Conservation (phyloP, 2,888 invertebrate species). For the Tridacna gigas region DNA sequence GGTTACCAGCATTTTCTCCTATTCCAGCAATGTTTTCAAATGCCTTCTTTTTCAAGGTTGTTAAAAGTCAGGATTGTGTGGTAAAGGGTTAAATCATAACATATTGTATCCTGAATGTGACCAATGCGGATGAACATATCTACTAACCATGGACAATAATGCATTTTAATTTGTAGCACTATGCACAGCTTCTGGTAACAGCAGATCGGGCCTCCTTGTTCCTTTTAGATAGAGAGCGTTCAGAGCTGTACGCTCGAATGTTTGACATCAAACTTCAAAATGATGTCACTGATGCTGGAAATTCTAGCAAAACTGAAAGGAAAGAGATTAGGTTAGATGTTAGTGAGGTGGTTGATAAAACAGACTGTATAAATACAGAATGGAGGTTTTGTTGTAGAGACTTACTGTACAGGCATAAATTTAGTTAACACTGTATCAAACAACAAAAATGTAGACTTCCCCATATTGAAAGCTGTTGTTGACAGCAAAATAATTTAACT, state of each 20-base stretch:
- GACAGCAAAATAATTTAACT: too few species aligned
- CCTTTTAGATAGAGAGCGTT: slow-evolving; percentile 90
- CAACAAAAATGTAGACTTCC: too few species aligned
- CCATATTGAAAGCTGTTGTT: too few species aligned
- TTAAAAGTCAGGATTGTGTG: too few species aligned
- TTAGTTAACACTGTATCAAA: too few species aligned
- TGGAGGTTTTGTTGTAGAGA: too few species aligned
- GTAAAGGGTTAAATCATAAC: too few species aligned
- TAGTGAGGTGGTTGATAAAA: not conserved
- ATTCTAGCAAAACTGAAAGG: slow-evolving; percentile 22
- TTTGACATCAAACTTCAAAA: slow-evolving; percentile 87
- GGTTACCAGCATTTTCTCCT: not conserved
- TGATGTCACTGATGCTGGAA: slow-evolving; percentile 55
- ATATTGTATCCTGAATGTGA: too few species aligned
- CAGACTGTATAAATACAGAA: too few species aligned
- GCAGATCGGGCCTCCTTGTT: slow-evolving; percentile 94
- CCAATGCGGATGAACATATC: not conserved
- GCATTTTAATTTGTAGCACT: slow-evolving; percentile 86
- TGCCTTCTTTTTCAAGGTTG: too few species aligned
- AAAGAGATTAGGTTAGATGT: slow-evolving; percentile 68
- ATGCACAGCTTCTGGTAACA: slow-evolving; percentile 92
- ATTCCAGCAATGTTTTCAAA: not conserved
- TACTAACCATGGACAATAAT: not conserved
- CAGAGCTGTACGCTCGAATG: slow-evolving; percentile 92
- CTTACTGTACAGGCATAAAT: too few species aligned